Evolutionary conservation across 2,797 vertebrate genomes (phyloP), one percentile per base, ranked within the genome.

Genomic region (Phoeniculus purpureus): DNA sequence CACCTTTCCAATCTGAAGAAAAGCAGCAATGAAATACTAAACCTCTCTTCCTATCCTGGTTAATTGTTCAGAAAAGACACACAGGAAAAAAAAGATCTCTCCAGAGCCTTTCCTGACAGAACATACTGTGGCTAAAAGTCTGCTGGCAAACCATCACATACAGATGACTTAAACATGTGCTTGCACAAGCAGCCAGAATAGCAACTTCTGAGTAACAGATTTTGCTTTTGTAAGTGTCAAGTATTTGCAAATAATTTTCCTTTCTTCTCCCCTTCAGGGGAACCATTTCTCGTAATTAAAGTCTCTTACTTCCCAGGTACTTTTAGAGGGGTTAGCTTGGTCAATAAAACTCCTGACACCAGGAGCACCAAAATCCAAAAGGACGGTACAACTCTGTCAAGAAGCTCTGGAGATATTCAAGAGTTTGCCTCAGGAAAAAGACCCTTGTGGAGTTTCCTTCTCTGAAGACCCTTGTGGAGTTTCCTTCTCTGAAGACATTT

Each of bases 161-260:
- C 29, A 72, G 86, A 58, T 74, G 55, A 77, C 37, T 88, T 67
- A 51, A 91, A 34, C 20, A 22, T 6, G 40, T 81, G 58, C 26
- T 76, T 48, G 56, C 34, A 62, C 18, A 56, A 62, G 27, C 40
- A 92, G 60, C 40, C 67, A 84, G 56, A 91, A 93, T 68, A 58
- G 12, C 45, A 85, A 40, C 56, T 83, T 91, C 45, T 79, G 74
- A 27, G 18, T 34, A 78, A 77, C 25, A 12, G 12, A 4, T 5
- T 50, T 93, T 58, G 52, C 23, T 83, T 83, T 31, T 56, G 4
- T 18, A 67, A 70, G 5, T 45, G 19, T 25, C 14, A 66, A 32
- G 16, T 45, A 72, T 31, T 89, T 34, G 26, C 26, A 66, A 83
- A 50, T 18, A 45, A 70, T 55, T 47, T 66, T 66, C 56, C 51